Percentiles rank a stretch among this genome's conserved stretches.
Conservation (phyloP, 2,888 invertebrate species). For the Lottia scabra region DNA sequence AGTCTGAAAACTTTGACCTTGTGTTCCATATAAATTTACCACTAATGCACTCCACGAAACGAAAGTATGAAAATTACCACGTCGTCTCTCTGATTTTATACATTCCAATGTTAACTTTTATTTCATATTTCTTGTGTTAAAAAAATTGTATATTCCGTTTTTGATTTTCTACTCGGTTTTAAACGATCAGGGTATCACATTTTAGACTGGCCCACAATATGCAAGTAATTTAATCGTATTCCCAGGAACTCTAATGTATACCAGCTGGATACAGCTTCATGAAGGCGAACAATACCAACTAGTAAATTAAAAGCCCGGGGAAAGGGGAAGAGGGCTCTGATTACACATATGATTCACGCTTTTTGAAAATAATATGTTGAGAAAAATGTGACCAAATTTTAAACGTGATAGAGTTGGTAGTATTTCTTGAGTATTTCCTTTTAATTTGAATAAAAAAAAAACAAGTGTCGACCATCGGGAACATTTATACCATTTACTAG, state of each 20-base stretch:
- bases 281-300: constrained; percentile 17
- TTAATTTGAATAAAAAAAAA: background rate
- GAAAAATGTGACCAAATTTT: constrained; percentile 2
- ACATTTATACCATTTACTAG: constrained; percentile 16
- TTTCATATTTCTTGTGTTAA: background rate
- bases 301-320: constrained; percentile 21
- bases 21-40: background rate
- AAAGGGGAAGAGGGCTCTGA: constrained; percentile 14
- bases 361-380: constrained; percentile 16
- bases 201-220: constrained; percentile 8
- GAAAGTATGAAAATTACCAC: background rate
- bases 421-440: background rate
- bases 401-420: background rate
- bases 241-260: constrained; percentile 17
- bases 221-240: constrained; percentile 25
- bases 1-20: background rate
- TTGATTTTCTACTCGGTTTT: background rate
- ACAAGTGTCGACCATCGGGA: constrained; percentile 1
- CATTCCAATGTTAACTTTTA: background rate
- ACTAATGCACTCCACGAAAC: background rate
- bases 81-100: background rate
- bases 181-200: constrained; percentile 1
- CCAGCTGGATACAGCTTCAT: constrained; percentile 13
- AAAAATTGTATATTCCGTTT: background rate
- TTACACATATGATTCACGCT: constrained; percentile 14